Evolutionary conservation across 2,797 vertebrate genomes (phyloP).

Genomic region (Carcharodon carcharias): DNA sequence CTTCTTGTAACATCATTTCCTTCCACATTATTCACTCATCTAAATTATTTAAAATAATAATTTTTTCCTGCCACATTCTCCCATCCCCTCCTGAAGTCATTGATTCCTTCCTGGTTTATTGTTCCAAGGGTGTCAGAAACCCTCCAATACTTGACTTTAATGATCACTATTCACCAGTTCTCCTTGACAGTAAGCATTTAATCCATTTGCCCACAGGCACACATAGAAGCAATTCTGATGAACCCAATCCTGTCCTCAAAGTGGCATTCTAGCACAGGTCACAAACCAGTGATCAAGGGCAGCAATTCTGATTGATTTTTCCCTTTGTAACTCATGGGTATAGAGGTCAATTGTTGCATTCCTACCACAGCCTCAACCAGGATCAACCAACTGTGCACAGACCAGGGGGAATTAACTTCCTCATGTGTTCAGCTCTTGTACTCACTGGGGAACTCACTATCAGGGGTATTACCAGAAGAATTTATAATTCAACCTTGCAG

Average conservation of each 20-base stretch:
- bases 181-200: background rate
- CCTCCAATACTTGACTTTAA: background rate
- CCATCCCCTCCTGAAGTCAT: background rate
- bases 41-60: background rate
- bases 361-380: background rate
- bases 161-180: background rate
- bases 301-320: background rate
- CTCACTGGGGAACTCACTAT: background rate
- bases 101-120: background rate
- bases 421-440: background rate
- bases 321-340: background rate
- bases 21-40: background rate
- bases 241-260: background rate
- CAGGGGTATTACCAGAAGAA: background rate
- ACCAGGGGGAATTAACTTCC: background rate
- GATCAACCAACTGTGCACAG: background rate
- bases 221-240: background rate
- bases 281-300: background rate
- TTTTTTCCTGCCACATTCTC: background rate
- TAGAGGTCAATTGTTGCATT: background rate
- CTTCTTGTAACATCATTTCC: background rate
- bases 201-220: background rate
- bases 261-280: background rate
- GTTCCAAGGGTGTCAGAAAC: background rate
- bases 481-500: background rate